Conservation (phyloP, 2,797 vertebrate genomes). For the Garrulus glandarius region DNA sequence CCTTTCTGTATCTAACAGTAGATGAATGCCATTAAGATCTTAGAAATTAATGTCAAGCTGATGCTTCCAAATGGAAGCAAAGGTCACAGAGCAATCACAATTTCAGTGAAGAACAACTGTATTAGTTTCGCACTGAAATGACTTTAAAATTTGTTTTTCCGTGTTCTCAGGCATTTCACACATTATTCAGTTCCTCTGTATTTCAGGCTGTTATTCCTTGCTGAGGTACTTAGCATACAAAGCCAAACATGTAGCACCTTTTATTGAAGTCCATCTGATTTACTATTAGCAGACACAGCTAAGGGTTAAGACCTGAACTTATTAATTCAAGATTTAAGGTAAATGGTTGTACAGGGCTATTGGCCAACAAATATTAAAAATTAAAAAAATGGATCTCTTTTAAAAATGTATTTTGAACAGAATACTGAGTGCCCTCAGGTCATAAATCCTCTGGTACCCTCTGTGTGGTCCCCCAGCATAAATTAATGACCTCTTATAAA, state of each 20-base stretch:
- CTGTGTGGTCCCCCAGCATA: background rate
- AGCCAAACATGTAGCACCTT: background rate
- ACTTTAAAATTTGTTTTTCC: background rate
- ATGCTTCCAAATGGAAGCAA: constrained; percentile 1
- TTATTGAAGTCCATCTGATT: constrained; percentile 15
- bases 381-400: background rate
- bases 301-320: background rate
- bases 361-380: background rate
- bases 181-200: background rate
- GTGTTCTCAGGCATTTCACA: background rate
- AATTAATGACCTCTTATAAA: background rate
- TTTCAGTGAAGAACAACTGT: background rate
- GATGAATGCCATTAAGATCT: background rate
- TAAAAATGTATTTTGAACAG: background rate
- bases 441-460: background rate
- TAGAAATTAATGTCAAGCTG: background rate
- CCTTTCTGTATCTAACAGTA: background rate
- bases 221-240: background rate
- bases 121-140: background rate
- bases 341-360: background rate
- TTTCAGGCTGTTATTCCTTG: constrained; percentile 24
- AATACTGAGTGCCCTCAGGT: background rate
- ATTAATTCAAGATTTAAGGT: background rate
- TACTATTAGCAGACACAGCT: background rate
- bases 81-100: background rate